Percentiles rank a stretch among this genome's conserved stretches.
Conservation (phyloP, 2,888 invertebrate genomes). For the Hydroisotoma schaefferi region DNA sequence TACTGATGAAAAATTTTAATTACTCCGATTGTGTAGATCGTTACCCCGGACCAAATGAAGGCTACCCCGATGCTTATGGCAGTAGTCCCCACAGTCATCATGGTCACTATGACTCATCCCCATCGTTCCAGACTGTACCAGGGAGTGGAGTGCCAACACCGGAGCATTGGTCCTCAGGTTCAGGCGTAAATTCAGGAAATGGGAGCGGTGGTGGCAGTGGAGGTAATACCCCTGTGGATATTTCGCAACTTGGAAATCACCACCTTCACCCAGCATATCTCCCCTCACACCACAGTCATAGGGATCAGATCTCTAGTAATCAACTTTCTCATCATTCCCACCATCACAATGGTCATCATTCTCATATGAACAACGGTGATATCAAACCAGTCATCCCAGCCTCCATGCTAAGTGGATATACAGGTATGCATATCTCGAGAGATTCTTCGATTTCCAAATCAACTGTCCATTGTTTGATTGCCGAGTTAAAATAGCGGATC, state of each 20-base stretch:
- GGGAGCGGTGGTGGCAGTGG: constrained; percentile 38
- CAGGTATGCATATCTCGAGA: constrained; percentile 54
- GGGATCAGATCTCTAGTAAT: constrained; percentile 36
- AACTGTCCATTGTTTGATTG: too few species aligned
- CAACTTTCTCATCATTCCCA: constrained; percentile 48
- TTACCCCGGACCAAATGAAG: constrained; percentile 47
- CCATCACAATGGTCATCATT: constrained; percentile 43
- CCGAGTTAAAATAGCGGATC: background rate
- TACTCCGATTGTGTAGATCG: too few species aligned
- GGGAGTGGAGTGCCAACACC: constrained; percentile 57
- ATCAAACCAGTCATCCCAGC: constrained; percentile 62
- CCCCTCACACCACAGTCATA: constrained; percentile 49
- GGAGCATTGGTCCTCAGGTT: constrained; percentile 48
- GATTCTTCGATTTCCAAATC: too few species aligned
- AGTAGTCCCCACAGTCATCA: constrained; percentile 56
- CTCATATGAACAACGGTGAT: constrained; percentile 50
- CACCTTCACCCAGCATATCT: constrained; percentile 53
- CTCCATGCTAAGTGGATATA: constrained; percentile 59
- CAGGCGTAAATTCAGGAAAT: constrained; percentile 22
- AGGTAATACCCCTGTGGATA: constrained; percentile 53
- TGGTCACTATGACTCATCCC: constrained; percentile 61
- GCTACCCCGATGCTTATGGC: constrained; percentile 52
- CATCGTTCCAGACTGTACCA: constrained; percentile 72
- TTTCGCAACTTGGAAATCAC: constrained; percentile 58
- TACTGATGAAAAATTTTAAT: too few species aligned